phyloP scores from a whole-genome alignment of 1,140 invertebrate species.

The Mactra quadrangularis region DNA sequence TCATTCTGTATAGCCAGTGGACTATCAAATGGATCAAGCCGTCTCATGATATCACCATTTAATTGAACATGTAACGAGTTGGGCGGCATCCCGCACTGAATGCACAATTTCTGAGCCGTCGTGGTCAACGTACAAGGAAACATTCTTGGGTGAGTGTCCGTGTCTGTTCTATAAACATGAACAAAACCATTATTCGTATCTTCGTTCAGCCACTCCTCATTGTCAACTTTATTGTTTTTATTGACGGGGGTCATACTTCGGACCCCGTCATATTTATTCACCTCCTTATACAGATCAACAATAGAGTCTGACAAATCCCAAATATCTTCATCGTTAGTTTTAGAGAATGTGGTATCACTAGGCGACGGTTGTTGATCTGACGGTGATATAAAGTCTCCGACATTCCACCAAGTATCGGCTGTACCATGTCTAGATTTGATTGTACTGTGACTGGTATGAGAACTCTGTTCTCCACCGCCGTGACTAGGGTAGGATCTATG shows the following conservation, averaged over 20 bases:
- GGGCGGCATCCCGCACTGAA: slow-evolving; percentile 76
- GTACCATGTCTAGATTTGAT: slow-evolving; percentile 53
- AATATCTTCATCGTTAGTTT: slow-evolving; percentile 74
- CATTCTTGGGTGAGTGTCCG: slow-evolving; percentile 73
- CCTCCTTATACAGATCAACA: slow-evolving; percentile 79
- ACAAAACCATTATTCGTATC: slow-evolving; percentile 82
- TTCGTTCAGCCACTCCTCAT: slow-evolving; percentile 78
- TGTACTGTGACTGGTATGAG: slow-evolving; percentile 31
- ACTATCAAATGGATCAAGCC: slow-evolving; percentile 82
- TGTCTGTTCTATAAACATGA: slow-evolving; percentile 78
- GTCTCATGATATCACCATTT: slow-evolving; percentile 82
- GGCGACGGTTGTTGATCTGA: slow-evolving; percentile 74
- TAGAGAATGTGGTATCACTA: slow-evolving; percentile 66
- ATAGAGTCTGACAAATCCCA: slow-evolving; percentile 83
- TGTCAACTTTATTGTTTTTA: slow-evolving; percentile 65
- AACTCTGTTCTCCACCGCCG: too few species aligned
- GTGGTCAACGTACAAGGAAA: slow-evolving; percentile 81
- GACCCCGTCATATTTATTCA: slow-evolving; percentile 65
- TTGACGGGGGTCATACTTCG: slow-evolving; percentile 30
- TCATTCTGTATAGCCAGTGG: slow-evolving; percentile 82
- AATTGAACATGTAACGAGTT: slow-evolving; percentile 82
- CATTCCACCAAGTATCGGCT: slow-evolving; percentile 81
- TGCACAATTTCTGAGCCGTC: slow-evolving; percentile 80
- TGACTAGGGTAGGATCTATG: slow-evolving; percentile 54
- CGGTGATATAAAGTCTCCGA: slow-evolving; percentile 73